Base-by-base conservation (phyloP, 2,797 vertebrate species). In the Silurus aristotelis region DNA sequence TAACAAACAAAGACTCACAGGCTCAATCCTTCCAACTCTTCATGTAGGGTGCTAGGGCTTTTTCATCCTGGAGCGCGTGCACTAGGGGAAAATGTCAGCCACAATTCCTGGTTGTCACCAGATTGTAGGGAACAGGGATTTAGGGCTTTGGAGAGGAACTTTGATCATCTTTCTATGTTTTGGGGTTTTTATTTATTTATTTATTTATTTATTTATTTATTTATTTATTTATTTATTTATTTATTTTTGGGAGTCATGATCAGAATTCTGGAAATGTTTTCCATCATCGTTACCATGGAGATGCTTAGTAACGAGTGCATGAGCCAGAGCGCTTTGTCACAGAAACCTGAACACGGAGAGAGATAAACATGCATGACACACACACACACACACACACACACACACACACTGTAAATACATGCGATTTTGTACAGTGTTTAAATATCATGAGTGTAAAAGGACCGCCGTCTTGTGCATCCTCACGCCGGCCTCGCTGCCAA, bases 341-440 rank as follows among this genome's bases (percentile, higher is more conserved):
- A 91, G 92, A 91, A 92, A 78, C 92, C 90, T 83, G 85, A 91
- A 87, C 86, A 61, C 89, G 92, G 87, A 87, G 91, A 91, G 87
- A 91, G 91, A 92, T 84, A 91, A 89, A 88, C 89, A 91, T 93
- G 93, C 88, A 78, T 72, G 75, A 91, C 90, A 91, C 86, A 92
- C 89, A 86, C 88, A 92, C 89, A 93, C 92, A 95, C 92, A 91
- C 91, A 93, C 85, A 91, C 56, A 91, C 87, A 95, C 79, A 90
- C 92, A 94, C 91, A 92, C 89, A 93, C 92, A 95, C 92, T 99
- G 97, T 99, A 99, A 97, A 99, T 99, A 92, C 90, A 92, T 89
- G 93, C 92, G 93, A 90, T 92, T 94, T 92, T 97, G 96, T 99
- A 98, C 96, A 97, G 96, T 92, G 93, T 97, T 96, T 94, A 93